Evolutionary conservation across 2,888 invertebrate genomes (phyloP), one percentile per base, ranked within the genome.

Genomic region (Ectemnius lituratus): DNA sequence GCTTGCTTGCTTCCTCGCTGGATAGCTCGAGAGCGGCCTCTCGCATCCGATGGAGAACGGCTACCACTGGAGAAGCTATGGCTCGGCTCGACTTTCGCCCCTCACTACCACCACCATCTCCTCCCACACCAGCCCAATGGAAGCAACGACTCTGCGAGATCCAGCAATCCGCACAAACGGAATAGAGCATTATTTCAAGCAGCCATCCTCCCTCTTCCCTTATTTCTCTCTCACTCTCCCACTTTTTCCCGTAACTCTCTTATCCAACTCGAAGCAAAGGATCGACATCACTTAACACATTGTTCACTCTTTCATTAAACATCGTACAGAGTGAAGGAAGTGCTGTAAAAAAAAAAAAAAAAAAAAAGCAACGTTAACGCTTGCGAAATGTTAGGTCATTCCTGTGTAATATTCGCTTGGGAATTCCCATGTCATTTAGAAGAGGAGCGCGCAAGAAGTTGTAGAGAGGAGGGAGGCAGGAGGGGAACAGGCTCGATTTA

Each of bases 401-500:
- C 27, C 60, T 23, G 60, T 18, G n/a, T 37, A 37, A 28, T 37
- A 60, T 16, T 37, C 45, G 23, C 60, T 28, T 23, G 60, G 60
- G 45, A 60, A 60, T 37, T 60, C 45, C 37, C 60, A 11, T 16
- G 59, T 59, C 28, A 59, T 14, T 28, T 59, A 59, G 18, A 28
- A 59, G 37, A 37, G 37, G 37, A 11, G 37, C 37, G 37, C 37
- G 37, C 37, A 37, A 37, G 37, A 37, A 37, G 37, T 37, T 37
- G 37, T 6, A 37, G 37, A 37, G 8, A 37, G 37, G 37, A 8
- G 37, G 8, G 1, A 37, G 8, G 11, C 8, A 75, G 74, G 76
- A 45, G 52, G 69, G 75, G 69, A 73, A 45, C 65, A 68, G 71
- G 76, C 73, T 62, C 81, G 79, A 85, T 85, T 85, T 82, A 86